These are phyloP conservation scores for Puma concolor DNA, from an alignment of 2,113 vertebrate species.

Conservation along the genomic window DNA sequence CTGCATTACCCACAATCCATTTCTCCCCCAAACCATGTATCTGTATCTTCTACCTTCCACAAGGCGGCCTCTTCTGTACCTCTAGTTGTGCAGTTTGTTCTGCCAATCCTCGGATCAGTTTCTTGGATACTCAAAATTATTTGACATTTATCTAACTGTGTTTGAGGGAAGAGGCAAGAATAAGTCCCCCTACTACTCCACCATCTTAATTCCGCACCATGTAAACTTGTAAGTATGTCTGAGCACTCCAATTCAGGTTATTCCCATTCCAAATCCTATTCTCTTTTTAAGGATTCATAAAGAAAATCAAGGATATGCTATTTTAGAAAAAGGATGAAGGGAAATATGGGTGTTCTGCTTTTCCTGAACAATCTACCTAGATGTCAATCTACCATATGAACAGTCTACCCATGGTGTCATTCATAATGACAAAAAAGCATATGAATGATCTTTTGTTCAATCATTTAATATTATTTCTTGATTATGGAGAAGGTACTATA, in stretches of 20 bases:
- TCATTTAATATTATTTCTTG: background rate
- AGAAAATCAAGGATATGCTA: background rate
- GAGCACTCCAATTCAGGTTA: background rate
- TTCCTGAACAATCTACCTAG: background rate
- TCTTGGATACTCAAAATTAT: background rate
- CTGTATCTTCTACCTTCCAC: background rate
- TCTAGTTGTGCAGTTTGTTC: background rate
- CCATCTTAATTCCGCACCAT: background rate
- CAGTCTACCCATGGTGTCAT: background rate
- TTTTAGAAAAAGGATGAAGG: background rate
- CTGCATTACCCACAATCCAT: background rate
- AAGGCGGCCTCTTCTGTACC: background rate
- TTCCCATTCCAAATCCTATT: background rate
- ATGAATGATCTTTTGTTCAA: background rate
- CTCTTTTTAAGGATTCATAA: background rate
- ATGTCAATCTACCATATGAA: background rate
- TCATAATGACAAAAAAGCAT: background rate
- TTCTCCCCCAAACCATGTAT: background rate
- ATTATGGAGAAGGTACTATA: background rate
- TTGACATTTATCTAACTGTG: background rate
- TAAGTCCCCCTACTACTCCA: background rate
- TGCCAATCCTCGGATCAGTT: background rate
- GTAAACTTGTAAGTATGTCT: background rate
- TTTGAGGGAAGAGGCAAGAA: background rate
- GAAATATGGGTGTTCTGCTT: background rate